Percentiles rank a stretch among this genome's conserved stretches.
Evolutionary conservation across 2,888 invertebrate species (phyloP).

Genomic region (Xestia c-nigrum): DNA sequence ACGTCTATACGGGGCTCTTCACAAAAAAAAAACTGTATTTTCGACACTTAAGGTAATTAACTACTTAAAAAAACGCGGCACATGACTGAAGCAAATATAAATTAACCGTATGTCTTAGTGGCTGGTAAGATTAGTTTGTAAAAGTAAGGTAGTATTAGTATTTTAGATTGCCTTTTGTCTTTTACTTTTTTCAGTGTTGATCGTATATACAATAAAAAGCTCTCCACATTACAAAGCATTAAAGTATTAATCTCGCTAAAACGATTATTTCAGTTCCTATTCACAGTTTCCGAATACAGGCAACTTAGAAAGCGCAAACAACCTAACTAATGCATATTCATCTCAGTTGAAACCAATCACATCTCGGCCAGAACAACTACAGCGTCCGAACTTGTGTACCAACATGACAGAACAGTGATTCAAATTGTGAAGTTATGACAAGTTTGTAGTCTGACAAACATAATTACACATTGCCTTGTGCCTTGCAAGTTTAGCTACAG

Average conservation of each 20-base stretch:
- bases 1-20: neutral
- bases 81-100: neutral
- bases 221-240: neutral
- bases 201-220: neutral
- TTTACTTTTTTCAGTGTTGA: neutral
- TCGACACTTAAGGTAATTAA: neutral
- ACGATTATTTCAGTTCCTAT: neutral
- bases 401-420: neutral
- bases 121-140: no score
- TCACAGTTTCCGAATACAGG: neutral
- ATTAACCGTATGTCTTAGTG: neutral
- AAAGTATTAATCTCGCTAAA: neutral
- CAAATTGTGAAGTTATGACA: constrained; percentile 36
- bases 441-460: constrained; percentile 20
- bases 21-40: neutral
- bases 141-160: no score
- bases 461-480: constrained; percentile 20
- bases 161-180: neutral
- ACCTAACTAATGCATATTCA: constrained; percentile 15
- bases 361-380: neutral
- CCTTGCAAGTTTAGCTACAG: constrained; percentile 3
- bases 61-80: neutral
- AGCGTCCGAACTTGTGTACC: constrained; percentile 5
- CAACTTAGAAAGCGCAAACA: neutral
- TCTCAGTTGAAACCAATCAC: constrained; percentile 26